A percentile compares a stretch with the other conserved stretches of the same genome.
phyloP scores from a whole-genome alignment of 2,797 vertebrate genomes.

The Lacerta agilis region DNA sequence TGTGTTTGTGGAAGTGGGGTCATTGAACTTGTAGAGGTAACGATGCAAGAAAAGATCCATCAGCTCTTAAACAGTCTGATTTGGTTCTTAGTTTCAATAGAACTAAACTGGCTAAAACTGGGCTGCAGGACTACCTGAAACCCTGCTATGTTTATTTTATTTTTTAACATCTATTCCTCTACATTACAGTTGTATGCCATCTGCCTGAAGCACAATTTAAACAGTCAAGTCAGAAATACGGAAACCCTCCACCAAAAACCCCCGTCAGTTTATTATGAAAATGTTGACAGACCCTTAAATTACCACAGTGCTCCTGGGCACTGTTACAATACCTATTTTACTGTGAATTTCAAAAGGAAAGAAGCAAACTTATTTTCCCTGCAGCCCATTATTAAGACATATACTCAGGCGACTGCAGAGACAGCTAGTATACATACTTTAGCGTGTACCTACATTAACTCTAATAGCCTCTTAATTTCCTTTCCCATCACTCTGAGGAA shows the following conservation, averaged over 20 bases:
- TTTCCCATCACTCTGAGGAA: background rate
- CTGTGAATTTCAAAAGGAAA: background rate
- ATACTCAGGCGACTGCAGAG: background rate
- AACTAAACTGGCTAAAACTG: background rate
- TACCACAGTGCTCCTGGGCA: conserved; percentile 9
- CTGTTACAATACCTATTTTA: background rate
- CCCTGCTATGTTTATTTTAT: background rate
- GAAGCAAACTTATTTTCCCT: background rate
- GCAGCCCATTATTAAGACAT: conserved; percentile 21
- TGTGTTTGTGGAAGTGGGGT: background rate
- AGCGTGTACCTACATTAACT: background rate
- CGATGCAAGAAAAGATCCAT: background rate
- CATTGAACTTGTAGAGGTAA: background rate
- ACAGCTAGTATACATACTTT: background rate
- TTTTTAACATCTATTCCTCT: background rate
- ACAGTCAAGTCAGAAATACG: background rate
- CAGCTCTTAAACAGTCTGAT: background rate
- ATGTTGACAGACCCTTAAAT: conserved; percentile 24
- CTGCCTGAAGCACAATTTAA: conserved; percentile 18
- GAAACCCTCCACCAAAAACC: background rate
- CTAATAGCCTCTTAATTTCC: background rate
- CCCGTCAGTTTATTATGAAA: conserved; percentile 13
- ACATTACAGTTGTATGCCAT: background rate
- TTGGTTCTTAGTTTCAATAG: background rate
- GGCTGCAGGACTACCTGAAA: background rate